phyloP scores from a whole-genome alignment of 2,888 invertebrate species.

The Pachydiplax longipennis region DNA sequence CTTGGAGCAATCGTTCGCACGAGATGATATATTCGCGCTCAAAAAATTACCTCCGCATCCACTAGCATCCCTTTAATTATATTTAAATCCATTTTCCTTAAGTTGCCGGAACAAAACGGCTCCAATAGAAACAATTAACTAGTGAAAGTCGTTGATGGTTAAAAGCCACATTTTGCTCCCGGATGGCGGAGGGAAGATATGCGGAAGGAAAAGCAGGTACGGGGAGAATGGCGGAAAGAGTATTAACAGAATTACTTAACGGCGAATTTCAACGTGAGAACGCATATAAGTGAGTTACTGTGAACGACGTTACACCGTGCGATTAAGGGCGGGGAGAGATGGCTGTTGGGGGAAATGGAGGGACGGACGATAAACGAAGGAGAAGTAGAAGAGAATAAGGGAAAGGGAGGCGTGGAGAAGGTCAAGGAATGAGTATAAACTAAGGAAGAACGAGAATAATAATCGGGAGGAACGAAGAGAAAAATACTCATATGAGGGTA shows the following conservation, averaged over 20 bases:
- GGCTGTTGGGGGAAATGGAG: background rate
- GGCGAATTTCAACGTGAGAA: slow-evolving; percentile 40
- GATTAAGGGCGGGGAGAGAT: background rate
- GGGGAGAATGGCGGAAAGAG: background rate
- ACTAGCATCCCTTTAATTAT: background rate
- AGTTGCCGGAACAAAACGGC: slow-evolving; percentile 1
- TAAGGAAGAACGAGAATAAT: background rate
- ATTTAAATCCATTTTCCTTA: background rate
- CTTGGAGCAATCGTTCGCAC: background rate
- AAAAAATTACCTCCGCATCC: background rate
- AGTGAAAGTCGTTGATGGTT: slow-evolving; percentile 22
- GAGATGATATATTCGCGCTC: background rate
- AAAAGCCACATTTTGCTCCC: slow-evolving; percentile 25
- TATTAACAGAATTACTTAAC: slow-evolving; percentile 40
- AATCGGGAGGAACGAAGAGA: no score
- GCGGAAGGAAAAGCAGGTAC: background rate
- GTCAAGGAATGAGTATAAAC: background rate
- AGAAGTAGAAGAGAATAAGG: background rate
- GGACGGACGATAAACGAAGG: background rate
- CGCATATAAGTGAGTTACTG: slow-evolving; percentile 34
- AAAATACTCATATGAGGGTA: no score
- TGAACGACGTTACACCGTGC: slow-evolving; percentile 17
- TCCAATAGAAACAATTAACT: slow-evolving; percentile 30
- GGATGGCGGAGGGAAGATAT: background rate
- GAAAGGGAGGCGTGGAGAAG: background rate